A percentile compares a stretch with the other conserved stretches of the same genome.
These are phyloP conservation scores for Scolopax mira DNA, from an alignment of 2,113 vertebrate species.

Conservation along the genomic window DNA sequence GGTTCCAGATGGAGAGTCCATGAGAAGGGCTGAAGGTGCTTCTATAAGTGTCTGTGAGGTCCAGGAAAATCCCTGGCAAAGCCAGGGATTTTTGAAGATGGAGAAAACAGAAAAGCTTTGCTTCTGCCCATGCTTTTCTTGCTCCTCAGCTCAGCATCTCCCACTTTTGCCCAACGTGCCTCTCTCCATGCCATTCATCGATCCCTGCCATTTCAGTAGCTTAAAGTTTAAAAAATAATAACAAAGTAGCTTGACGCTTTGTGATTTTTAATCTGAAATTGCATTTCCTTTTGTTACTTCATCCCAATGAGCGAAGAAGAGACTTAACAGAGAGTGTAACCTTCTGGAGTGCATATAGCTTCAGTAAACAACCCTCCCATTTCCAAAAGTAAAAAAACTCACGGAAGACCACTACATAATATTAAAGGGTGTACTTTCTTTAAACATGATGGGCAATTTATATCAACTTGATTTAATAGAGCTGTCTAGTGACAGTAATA, in stretches of 20 bases:
- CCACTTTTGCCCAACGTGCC: not conserved
- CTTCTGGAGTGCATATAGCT: not conserved
- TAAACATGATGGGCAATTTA: not conserved
- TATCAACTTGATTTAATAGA: conserved; percentile 14
- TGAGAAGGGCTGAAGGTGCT: not conserved
- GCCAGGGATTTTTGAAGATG: not conserved
- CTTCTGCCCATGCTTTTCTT: not conserved
- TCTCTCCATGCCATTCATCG: rapidly evolving
- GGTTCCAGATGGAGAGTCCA: not conserved
- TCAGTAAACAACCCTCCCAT: not conserved
- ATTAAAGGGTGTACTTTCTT: not conserved
- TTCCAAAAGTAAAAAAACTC: not conserved
- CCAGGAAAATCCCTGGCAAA: not conserved
- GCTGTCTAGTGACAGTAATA: not conserved
- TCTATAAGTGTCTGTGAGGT: not conserved
- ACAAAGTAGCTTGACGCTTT: not conserved
- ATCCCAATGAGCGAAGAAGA: not conserved
- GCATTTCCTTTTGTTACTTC: not conserved
- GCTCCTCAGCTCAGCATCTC: not conserved
- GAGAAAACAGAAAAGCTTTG: not conserved
- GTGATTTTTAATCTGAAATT: not conserved
- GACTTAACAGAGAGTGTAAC: not conserved
- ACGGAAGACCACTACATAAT: not conserved
- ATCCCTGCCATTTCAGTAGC: not conserved
- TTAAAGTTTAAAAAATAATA: not conserved